A percentile compares a stretch with the other conserved stretches of the same genome.
phyloP scores from a whole-genome alignment of 2,888 invertebrate genomes.

The Drosophila austrosaltans region DNA sequence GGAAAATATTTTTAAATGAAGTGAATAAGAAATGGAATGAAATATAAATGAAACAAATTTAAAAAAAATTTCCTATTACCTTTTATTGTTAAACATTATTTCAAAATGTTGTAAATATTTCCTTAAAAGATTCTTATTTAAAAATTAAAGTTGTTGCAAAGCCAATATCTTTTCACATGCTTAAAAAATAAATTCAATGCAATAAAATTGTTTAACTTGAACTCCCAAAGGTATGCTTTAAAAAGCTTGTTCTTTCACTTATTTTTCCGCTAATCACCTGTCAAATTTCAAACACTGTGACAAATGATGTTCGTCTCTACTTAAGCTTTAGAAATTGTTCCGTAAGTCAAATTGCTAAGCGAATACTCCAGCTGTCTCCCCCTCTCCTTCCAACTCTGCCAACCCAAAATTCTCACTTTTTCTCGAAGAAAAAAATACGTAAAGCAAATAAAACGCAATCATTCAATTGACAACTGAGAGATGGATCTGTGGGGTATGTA shows the following conservation, averaged over 20 bases:
- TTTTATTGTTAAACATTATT: too few relatives aligned
- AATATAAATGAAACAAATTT: neutral
- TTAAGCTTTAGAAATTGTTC: slow-evolving; percentile 17
- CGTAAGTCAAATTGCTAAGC: slow-evolving; percentile 9
- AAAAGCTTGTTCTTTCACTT: slow-evolving; percentile 31
- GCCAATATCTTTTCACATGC: neutral
- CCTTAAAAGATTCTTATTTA: too few relatives aligned
- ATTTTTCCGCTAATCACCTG: slow-evolving; percentile 75
- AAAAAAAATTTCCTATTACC: neutral
- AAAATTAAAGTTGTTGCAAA: neutral
- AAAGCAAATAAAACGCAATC: slow-evolving; percentile 77
- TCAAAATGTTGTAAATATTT: too few relatives aligned
- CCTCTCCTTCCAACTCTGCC: neutral
- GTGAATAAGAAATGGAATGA: neutral
- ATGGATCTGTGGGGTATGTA: neutral
- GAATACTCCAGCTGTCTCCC: slow-evolving; percentile 1
- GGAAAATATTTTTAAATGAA: neutral
- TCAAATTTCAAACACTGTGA: slow-evolving; percentile 74
- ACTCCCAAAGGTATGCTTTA: slow-evolving; percentile 33
- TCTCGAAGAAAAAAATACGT: slow-evolving; percentile 43
- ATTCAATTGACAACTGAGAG: slow-evolving; percentile 75
- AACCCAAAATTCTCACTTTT: neutral
- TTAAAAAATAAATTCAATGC: neutral
- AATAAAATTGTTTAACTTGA: neutral
- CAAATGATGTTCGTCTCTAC: slow-evolving; percentile 63